Base-by-base conservation (phyloP, 2,113 vertebrate species). In the Anarhynchus alexandrinus region DNA sequence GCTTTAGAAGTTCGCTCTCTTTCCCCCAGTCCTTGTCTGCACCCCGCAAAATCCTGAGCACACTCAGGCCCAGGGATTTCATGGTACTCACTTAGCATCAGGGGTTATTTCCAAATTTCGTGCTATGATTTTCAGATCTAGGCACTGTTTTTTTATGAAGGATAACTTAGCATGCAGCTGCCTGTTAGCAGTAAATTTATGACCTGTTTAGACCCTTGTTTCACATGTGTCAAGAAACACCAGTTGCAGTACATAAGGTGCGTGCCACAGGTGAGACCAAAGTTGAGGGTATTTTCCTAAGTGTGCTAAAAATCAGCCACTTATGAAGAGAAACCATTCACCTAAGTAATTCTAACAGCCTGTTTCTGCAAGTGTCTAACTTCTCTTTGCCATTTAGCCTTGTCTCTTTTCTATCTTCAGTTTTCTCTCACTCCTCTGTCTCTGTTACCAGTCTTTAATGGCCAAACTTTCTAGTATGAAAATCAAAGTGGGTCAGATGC, bases 381-480 rank as follows among this genome's bases (percentile, higher is more conserved):
- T 93, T 92, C 83, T 89, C 93, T 93, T 82, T 90, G 74, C 96
- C 82, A 80, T 83, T 96, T 82, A 97, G 97, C 91, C 71, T 97
- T 98, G 79, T 96, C 80, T 97, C 86, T 97, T 97, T 97, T 98
- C 97, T 97, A 21, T 86, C 97, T 98, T 91, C 97, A 97, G 93
- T 96, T 97, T 96, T 96, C 97, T 97, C 97, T 98, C 92, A 96
- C 89, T 95, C 95, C 96, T 97, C 97, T 98, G 93, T 98, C 98
- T 98, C 97, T 98, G 90, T 98, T 97, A 95, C 98, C 98, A 99
- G 99, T 99, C 98, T 92, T 97, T 99, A 98, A 99, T 99, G 99
- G 99, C 99, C 97, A 99, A 99, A 98, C 99, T 99, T 98, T 99
- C 99, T 99, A 99, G 99, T 98, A 99, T 99, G 99, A 99, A 99